phyloP scores from a whole-genome alignment of 2,113 vertebrate genomes.

The Saccopteryx leptura region DNA sequence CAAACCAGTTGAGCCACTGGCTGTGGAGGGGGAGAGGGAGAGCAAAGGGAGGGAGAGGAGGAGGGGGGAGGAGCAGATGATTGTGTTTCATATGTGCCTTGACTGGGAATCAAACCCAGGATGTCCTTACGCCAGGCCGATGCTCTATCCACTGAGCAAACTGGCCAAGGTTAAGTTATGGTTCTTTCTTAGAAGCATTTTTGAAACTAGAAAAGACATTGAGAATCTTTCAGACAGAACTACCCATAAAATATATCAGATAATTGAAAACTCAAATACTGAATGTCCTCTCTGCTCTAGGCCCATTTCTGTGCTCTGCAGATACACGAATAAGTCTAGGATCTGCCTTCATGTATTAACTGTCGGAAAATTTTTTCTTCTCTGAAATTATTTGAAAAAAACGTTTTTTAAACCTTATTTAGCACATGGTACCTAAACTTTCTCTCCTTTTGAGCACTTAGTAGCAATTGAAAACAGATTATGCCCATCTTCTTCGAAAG shows the following conservation, averaged over 20 bases:
- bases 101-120: too few species aligned
- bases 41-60: too few species aligned
- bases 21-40: too few species aligned
- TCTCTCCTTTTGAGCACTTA: conserved; percentile 10
- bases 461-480: conserved; percentile 25
- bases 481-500: conserved; percentile 35
- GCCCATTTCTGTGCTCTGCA: not conserved
- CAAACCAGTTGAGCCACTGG: too few species aligned
- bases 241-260: not conserved
- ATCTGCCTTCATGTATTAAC: not conserved
- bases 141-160: too few species aligned
- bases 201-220: conserved; percentile 15
- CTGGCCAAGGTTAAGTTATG: not conserved
- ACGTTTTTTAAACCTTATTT: conserved; percentile 18
- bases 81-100: too few species aligned
- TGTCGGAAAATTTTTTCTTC: conserved; percentile 34
- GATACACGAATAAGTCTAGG: not conserved
- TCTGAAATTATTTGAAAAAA: conserved; percentile 49
- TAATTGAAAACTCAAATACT: conserved; percentile 38
- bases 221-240: conserved; percentile 38
- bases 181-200: conserved; percentile 43
- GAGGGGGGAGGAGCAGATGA: too few species aligned
- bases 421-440: conserved; percentile 14
- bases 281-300: not conserved
- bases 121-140: too few species aligned